Percentiles rank a stretch among this genome's conserved stretches.
phyloP scores from a whole-genome alignment of 2,888 invertebrate species.

The Apodemia hepburni region DNA sequence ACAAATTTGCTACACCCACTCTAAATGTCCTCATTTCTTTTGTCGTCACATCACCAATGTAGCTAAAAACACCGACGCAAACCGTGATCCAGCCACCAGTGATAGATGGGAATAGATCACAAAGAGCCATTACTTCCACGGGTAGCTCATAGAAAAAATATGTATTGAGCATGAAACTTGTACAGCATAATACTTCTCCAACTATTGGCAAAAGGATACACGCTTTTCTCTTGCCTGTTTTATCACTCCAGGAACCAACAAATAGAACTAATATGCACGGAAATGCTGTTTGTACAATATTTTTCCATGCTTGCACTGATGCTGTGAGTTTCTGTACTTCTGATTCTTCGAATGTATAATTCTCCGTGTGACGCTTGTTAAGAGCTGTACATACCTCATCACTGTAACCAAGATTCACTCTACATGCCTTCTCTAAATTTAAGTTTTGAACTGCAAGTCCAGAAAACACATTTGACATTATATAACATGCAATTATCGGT shows the following conservation, averaged over 20 bases:
- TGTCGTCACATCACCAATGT: constrained; percentile 81
- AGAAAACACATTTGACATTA: constrained; percentile 85
- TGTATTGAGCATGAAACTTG: constrained; percentile 76
- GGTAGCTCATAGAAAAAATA: constrained; percentile 81
- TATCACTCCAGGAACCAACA: constrained; percentile 83
- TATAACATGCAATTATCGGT: constrained; percentile 84
- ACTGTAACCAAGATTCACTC: constrained; percentile 88
- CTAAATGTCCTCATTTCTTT: constrained; percentile 81
- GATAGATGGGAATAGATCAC: constrained; percentile 77
- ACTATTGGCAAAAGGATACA: constrained; percentile 79
- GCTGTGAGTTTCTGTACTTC: constrained; percentile 82
- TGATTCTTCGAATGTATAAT: constrained; percentile 83
- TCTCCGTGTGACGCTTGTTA: constrained; percentile 85
- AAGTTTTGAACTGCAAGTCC: constrained; percentile 91
- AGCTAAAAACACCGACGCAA: constrained; percentile 82
- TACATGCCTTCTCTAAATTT: constrained; percentile 91
- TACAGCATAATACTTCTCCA: constrained; percentile 75
- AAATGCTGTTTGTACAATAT: constrained; percentile 76
- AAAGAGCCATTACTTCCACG: constrained; percentile 76
- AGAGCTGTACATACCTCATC: constrained; percentile 88
- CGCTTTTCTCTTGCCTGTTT: constrained; percentile 78
- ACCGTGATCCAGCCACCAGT: constrained; percentile 81
- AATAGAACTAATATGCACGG: constrained; percentile 79
- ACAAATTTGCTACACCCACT: constrained; percentile 82
- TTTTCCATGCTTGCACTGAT: constrained; percentile 79